phyloP scores from a whole-genome alignment of 1,140 invertebrate genomes.

The Drosophila hydei region DNA sequence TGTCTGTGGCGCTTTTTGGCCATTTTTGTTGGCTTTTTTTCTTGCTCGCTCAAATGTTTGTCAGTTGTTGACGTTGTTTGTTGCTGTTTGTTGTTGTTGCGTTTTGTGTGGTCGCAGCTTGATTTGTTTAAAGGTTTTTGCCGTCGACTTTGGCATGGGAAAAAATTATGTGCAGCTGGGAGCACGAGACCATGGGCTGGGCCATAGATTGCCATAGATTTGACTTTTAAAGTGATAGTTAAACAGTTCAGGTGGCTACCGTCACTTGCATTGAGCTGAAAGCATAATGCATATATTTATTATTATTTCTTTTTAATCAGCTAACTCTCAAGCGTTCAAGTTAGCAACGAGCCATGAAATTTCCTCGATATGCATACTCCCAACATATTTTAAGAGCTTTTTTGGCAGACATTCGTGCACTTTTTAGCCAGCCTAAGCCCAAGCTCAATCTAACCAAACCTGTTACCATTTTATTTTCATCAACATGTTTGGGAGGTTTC shows the following conservation, averaged over 20 bases:
- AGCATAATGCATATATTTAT: background rate
- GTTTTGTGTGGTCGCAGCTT: conserved; percentile 73
- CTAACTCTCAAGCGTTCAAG: background rate
- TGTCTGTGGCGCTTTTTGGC: conserved; percentile 60
- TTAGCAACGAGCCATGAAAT: conserved; percentile 8
- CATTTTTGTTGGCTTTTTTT: conserved; percentile 62
- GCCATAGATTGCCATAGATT: conserved; percentile 9
- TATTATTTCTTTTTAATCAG: background rate
- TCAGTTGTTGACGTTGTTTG: conserved; percentile 67
- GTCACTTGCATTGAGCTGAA: background rate
- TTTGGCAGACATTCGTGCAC: background rate
- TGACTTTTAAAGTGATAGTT: conserved; percentile 27
- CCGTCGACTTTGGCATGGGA: conserved; percentile 59
- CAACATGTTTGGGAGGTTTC: conserved; percentile 29
- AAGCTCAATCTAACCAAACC: conserved; percentile 17
- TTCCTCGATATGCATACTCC: background rate
- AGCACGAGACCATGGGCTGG: background rate
- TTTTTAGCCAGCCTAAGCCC: background rate
- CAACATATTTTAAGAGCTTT: background rate
- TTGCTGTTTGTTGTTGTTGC: conserved; percentile 32
- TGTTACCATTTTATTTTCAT: conserved; percentile 19
- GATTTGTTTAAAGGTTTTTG: conserved; percentile 76
- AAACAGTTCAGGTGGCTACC: conserved; percentile 10
- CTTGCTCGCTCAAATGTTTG: conserved; percentile 36
- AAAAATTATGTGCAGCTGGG: conserved; percentile 25